Base-by-base conservation (phyloP, 2,113 vertebrate species). In the Scomber scombrus region DNA sequence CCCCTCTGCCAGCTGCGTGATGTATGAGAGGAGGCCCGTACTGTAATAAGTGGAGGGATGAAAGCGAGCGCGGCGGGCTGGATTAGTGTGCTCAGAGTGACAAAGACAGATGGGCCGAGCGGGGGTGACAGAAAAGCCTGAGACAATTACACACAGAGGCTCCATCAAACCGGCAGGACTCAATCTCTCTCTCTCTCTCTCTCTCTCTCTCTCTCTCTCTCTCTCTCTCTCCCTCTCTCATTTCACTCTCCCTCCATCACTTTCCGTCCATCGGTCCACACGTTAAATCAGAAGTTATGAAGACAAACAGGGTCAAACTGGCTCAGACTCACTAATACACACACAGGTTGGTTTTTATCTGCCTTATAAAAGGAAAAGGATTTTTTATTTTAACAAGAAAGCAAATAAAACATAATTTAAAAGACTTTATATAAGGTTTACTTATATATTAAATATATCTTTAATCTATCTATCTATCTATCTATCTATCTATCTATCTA, bases 31-130 rank as follows among this genome's bases (percentile, higher is more conserved):
- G 69, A 65, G 68, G 57, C 84, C 71, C 23, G 6, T 55, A 57
- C 61, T 2, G 71, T 75, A 68, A 88, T 81, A 78, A 81, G 66
- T 71, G 7, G 62, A 54, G 29, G 65, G 74, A 81, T 82, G 79
- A 90, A 78, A 81, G 78, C 46, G 61, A 82, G 65, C n/a, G 34
- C 3, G 67, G 80, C 58, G 50, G 78, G 46, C 69, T 79, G 74
- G 78, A 81, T 84, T 76, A 81, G 60, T 26, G 71, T 13, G 75
- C 19, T 68, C 73, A 2, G 45, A 63, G 73, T 52, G 89, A 89
- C 76, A 79, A 10, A 81, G 86, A 89, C 89, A 87, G 80, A 89
- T 80, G 88, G 81, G 4, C 51, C 3, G 60, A 1, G 63, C 49
- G 8, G 31, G 31, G 31, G 31, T 34, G 31, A 34, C 31, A 31